A percentile compares a stretch with the other conserved stretches of the same genome.
Conservation (phyloP, 2,113 vertebrate genomes). For the Lontra canadensis region DNA sequence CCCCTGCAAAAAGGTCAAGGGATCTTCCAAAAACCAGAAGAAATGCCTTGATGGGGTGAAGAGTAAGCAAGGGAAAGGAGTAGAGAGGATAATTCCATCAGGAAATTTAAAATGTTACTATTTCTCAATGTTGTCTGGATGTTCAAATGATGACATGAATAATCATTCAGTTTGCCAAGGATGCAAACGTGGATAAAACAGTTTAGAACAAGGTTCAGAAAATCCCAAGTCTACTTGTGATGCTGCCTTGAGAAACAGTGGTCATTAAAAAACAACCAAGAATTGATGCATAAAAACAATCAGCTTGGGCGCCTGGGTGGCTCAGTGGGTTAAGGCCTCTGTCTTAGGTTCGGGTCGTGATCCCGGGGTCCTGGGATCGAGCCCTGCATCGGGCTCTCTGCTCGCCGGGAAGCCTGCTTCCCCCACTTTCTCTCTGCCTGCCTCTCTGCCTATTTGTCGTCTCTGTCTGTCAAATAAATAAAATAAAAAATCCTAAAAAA, state of each 20-base stretch:
- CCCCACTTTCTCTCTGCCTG: no score
- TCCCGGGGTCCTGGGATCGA: no score
- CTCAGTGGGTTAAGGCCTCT: no score
- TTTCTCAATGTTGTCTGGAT: neutral
- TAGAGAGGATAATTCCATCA: neutral
- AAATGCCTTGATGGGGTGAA: neutral
- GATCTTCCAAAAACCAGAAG: neutral
- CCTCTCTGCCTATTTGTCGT: no score
- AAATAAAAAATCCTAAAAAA: no score
- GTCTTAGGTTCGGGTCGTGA: no score
- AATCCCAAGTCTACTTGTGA: neutral
- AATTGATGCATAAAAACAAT: conserved; percentile 22
- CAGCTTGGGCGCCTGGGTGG: no score
- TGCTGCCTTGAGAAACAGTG: neutral
- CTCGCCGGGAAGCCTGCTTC: no score
- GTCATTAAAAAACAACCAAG: conserved; percentile 22
- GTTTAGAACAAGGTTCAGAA: conserved; percentile 30
- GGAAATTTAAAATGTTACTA: neutral
- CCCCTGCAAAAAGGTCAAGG: neutral
- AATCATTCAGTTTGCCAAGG: neutral
- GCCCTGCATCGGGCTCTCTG: no score
- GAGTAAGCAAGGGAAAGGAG: neutral
- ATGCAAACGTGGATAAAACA: conserved; percentile 15
- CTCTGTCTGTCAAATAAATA: no score
- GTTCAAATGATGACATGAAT: neutral